Evolutionary conservation across 2,888 invertebrate species (phyloP).

Genomic region (Tineola bisselliella): DNA sequence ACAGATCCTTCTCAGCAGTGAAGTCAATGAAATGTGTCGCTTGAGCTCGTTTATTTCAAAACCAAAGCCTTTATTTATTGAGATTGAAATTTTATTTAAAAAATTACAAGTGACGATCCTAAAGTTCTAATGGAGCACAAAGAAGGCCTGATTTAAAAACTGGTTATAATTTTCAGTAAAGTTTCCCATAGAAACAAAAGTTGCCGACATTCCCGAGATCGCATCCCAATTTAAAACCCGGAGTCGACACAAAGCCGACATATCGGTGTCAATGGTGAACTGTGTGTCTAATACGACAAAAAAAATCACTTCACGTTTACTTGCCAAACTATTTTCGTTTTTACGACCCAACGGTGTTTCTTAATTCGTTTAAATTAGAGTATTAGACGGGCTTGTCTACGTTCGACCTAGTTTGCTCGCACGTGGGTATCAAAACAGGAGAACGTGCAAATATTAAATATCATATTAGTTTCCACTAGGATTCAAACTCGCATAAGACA

Average conservation of each 20-base stretch:
- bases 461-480: too few species aligned
- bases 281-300: conserved; percentile 8
- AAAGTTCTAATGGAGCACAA: too few species aligned
- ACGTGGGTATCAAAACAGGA: not conserved
- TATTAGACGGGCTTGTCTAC: not conserved
- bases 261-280: conserved; percentile 6
- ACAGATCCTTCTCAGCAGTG: too few species aligned
- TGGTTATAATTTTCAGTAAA: not conserved
- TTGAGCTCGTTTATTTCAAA: too few species aligned
- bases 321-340: conserved; percentile 15
- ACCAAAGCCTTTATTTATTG: too few species aligned
- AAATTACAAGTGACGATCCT: too few species aligned
- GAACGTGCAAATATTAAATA: too few species aligned
- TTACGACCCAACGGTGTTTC: conserved; percentile 11
- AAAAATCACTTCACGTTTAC: conserved; percentile 11
- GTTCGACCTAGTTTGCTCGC: not conserved
- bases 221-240: not conserved
- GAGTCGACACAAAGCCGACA: not conserved
- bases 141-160: too few species aligned
- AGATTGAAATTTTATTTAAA: too few species aligned
- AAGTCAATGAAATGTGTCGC: too few species aligned
- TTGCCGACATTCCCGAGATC: not conserved
- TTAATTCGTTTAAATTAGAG: conserved; percentile 13
- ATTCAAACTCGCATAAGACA: too few species aligned
- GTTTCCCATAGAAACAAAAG: not conserved